These are phyloP conservation scores for Ectobius pallidus DNA, from an alignment of 2,888 invertebrate genomes.

Conservation along the genomic window DNA sequence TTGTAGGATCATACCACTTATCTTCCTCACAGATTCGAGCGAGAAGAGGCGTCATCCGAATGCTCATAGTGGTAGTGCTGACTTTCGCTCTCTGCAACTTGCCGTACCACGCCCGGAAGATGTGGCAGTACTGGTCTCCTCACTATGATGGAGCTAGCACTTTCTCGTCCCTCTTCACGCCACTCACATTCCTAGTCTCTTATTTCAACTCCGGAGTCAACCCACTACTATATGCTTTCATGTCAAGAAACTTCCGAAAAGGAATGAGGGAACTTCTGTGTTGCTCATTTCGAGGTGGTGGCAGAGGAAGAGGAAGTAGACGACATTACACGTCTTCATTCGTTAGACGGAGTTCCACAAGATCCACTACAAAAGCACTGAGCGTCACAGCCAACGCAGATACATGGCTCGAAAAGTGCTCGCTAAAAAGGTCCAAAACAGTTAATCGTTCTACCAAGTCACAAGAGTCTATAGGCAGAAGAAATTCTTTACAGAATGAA, in stretches of 20 bases:
- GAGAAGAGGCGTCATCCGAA: conserved; percentile 83
- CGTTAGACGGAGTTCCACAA: conserved; percentile 58
- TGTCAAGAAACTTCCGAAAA: conserved; percentile 80
- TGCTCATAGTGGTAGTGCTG: conserved; percentile 86
- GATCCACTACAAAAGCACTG: conserved; percentile 55
- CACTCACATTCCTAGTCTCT: conserved; percentile 83
- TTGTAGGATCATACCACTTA: conserved; percentile 52
- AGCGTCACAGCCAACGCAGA: conserved; percentile 52
- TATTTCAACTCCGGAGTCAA: conserved; percentile 92
- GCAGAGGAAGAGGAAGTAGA: conserved; percentile 17
- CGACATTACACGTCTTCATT: conserved; percentile 49
- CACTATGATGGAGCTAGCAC: conserved; percentile 73
- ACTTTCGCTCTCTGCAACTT: conserved; percentile 89
- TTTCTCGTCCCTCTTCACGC: conserved; percentile 79
- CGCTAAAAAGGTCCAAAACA: background rate
- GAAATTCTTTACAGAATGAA: background rate
- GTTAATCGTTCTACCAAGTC: background rate
- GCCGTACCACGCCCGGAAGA: conserved; percentile 86
- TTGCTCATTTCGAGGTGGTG: conserved; percentile 57
- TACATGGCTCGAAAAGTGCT: conserved; percentile 8
- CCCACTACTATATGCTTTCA: conserved; percentile 87
- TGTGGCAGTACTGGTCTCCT: conserved; percentile 84
- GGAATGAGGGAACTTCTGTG: conserved; percentile 82
- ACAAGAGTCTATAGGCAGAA: background rate
- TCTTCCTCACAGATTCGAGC: conserved; percentile 76